Base-by-base conservation (phyloP, 2,797 vertebrate species). In the Cryptoprocta ferox region DNA sequence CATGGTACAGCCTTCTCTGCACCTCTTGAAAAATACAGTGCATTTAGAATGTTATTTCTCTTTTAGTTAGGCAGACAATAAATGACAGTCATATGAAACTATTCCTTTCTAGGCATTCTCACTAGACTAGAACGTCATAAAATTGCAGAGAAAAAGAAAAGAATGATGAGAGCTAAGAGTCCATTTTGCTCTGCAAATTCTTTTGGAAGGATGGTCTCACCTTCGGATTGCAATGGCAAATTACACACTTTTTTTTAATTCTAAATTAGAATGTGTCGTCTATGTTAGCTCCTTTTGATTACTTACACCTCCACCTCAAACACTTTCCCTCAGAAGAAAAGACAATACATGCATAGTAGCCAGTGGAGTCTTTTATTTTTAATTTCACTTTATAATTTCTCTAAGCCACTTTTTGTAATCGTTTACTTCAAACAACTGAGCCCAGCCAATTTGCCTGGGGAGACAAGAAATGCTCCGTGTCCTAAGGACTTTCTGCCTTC, bases 341-440 rank as follows among this genome's bases (percentile, higher is more conserved):
- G 53, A 83, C 48, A 37, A 61, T 45, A 76, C 24, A 96, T 65
- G 61, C 80, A 68, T 35, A 88, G 75, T 73, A 94, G 84, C 84
- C 93, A 84, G 50, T 26, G 26, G 81, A 56, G 73, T 90, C 87
- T 90, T 94, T 93, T 93, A 61, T 76, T 97, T 98, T 95, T 71
- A 86, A 95, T 97, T 95, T 97, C 95, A 97, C 95, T 98, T 96
- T 95, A 97, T 95, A 97, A 94, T 97, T 94, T 96, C 45, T 75
- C 26, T 92, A 94, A 91, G 84, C 65, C 81, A 68, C 93, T 96
- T 95, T 96, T 89, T 94, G 68, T 97, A 90, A 96, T 95, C 7
- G 13, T 56, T 92, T 97, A 81, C 94, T 97, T 97, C 92, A 97
- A 96, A 97, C 89, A 95, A 96, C 89, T 35, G 66, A 96, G 48